A percentile compares a stretch with the other conserved stretches of the same genome.
Evolutionary conservation across 2,113 vertebrate genomes (phyloP).

Genomic region (Myiagra hebetior): DNA sequence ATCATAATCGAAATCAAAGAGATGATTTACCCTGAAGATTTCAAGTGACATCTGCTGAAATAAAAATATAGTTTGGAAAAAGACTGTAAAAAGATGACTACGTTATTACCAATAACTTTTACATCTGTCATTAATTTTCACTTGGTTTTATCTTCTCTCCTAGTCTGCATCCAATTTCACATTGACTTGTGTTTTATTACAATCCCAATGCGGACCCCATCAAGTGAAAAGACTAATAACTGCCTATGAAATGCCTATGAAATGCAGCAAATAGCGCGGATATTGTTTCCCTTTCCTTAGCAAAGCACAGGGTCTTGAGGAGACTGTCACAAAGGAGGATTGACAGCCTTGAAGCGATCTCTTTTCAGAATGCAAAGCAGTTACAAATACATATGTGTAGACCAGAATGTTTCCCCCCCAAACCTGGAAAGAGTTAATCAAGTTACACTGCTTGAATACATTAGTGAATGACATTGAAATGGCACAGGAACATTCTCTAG

Average conservation of each 20-base stretch:
- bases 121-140: constrained; percentile 67
- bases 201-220: constrained; percentile 45
- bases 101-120: constrained; percentile 47
- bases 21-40: constrained; percentile 27
- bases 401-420: background rate
- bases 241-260: constrained; percentile 43
- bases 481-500: background rate
- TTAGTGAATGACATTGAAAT: constrained; percentile 2
- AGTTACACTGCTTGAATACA: background rate
- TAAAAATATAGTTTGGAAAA: constrained; percentile 54
- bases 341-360: background rate
- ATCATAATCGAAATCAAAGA: background rate
- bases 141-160: constrained; percentile 58
- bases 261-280: constrained; percentile 26
- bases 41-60: constrained; percentile 58
- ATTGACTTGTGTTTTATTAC: constrained; percentile 63
- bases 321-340: background rate
- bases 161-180: constrained; percentile 62
- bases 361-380: background rate
- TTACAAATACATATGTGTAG: background rate
- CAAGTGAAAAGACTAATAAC: constrained; percentile 48
- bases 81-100: constrained; percentile 15
- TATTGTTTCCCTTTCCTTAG: constrained; percentile 14
- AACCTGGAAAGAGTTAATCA: constrained; percentile 40
- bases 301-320: background rate